Base-by-base conservation (phyloP, 2,113 vertebrate species). In the Aptenodytes forsteri region DNA sequence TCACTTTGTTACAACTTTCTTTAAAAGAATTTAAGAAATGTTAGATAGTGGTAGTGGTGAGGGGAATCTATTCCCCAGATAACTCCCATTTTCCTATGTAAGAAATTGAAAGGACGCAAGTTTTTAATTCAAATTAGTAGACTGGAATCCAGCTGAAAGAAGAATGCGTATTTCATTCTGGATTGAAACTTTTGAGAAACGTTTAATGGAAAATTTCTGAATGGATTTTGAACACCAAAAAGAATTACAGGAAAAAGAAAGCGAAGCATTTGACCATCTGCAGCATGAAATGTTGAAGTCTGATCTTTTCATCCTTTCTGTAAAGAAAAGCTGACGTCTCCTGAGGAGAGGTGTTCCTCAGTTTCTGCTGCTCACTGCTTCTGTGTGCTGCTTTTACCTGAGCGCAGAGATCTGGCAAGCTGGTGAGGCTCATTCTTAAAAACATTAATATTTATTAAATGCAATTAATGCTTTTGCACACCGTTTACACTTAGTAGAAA, bases 171-270 rank as follows among this genome's bases (percentile, higher is more conserved):
- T 65, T 75, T 59, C 80, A 21, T 49, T 65, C 16, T 3, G 71
- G 42, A 61, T 36, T 20, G 27, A 42, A 87, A 91, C 72, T 70
- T 95, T 34, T 42, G 54, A 93, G 86, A 86, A 62, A 38, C 36
- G 10, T 88, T 76, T 71, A 77, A 95, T 81, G 64, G 93, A 62
- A 89, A 88, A 83, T 75, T 83, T 78, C 80, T 81, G 83, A 91
- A 81, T 71, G 93, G 83, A n/a, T 78, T 87, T 52, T 61, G 67
- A 90, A 10, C 50, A 52, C 9, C 61, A 38, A 11, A 89, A 77
- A 38, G 75, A 47, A 85, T 55, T 72, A 42, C 2, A 42, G 79
- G 36, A 26, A 69, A 85, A 76, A 80, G 76, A 69, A 94, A 82
- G 64, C 0, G 2, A 77, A 90, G 38, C 15, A 17, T 67, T 77